Evolutionary conservation across 2,888 invertebrate genomes (phyloP).

Genomic region (Pherbina coryleti): DNA sequence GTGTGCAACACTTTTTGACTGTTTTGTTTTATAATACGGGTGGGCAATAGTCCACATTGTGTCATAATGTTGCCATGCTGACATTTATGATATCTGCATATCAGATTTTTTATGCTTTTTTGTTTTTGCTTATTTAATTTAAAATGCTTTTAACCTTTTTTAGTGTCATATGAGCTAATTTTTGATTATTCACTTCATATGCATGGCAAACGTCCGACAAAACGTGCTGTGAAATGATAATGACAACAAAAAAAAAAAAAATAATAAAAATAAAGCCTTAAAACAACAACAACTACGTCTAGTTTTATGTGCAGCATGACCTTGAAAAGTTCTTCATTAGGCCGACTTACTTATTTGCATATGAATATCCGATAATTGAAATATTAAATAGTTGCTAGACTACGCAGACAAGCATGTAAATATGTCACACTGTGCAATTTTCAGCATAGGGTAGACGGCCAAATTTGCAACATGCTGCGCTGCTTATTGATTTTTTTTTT

Average conservation of each 20-base stretch:
- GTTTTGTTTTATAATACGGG: background rate
- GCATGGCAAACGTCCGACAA: background rate
- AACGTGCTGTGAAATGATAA: slow-evolving; percentile 12
- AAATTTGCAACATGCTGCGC: too few species aligned
- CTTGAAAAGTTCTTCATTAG: slow-evolving; percentile 7
- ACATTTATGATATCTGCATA: background rate
- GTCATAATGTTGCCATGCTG: background rate
- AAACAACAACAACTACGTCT: background rate
- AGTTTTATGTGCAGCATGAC: background rate
- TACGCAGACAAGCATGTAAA: background rate
- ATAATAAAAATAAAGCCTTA: background rate
- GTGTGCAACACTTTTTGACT: background rate
- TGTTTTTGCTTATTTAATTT: background rate
- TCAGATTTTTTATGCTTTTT: background rate
- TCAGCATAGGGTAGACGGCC: background rate
- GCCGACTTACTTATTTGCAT: background rate
- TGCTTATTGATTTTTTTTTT: background rate
- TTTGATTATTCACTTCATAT: background rate
- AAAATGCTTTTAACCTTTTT: background rate
- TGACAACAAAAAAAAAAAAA: too few species aligned
- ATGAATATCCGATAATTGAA: background rate
- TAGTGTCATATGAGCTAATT: background rate
- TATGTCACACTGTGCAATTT: background rate
- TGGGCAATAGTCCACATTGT: too few species aligned
- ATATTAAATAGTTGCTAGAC: background rate